These are phyloP conservation scores for Riptortus pedestris DNA, from an alignment of 1,140 invertebrate genomes.

Conservation along the genomic window DNA sequence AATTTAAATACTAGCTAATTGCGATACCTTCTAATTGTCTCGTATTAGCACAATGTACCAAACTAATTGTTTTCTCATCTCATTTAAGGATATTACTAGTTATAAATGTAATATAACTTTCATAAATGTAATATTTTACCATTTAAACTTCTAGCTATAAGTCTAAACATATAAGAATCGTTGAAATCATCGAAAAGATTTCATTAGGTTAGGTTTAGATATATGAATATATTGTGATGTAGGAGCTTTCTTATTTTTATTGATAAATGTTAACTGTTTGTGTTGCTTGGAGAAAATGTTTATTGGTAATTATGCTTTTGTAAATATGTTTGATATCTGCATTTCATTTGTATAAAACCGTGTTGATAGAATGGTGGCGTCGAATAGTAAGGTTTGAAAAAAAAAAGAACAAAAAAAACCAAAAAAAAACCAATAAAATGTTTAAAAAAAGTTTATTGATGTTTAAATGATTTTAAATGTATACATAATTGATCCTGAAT, in stretches of 20 bases:
- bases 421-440: constrained; percentile 8
- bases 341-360: constrained; percentile 13
- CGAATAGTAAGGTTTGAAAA: constrained; percentile 9
- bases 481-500: constrained; percentile 14
- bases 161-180: constrained; percentile 6
- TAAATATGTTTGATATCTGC: constrained; percentile 18
- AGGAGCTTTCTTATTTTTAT: constrained; percentile 25
- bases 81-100: constrained; percentile 9
- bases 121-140: constrained; percentile 17
- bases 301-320: constrained; percentile 18
- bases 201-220: constrained; percentile 22
- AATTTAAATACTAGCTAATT: constrained; percentile 9
- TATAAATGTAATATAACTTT: constrained; percentile 6
- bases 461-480: constrained; percentile 19
- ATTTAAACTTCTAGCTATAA: constrained; percentile 6
- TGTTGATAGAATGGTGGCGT: constrained; percentile 3
- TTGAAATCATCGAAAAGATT: constrained; percentile 27
- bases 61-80: constrained; percentile 14
- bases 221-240: constrained; percentile 26
- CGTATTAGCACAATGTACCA: neutral
- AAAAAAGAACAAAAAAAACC: neutral
- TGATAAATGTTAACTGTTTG: constrained; percentile 13
- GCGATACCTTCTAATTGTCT: neutral
- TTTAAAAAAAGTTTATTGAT: constrained; percentile 17
- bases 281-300: constrained; percentile 14